phyloP scores from a whole-genome alignment of 2,113 vertebrate species.

The Tupaia tana region DNA sequence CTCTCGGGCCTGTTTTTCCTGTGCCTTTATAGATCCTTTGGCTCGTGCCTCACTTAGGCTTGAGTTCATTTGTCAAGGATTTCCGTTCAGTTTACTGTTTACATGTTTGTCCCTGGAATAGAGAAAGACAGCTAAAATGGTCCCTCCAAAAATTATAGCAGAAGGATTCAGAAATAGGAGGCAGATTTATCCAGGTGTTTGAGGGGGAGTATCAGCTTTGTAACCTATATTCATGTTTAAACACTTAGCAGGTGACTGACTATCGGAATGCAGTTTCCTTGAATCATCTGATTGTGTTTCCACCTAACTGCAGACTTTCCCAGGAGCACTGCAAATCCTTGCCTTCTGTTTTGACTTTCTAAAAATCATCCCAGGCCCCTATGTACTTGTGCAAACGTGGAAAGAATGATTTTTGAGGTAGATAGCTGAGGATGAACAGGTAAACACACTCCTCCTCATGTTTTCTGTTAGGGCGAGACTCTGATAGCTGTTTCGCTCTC shows the following conservation, averaged over 20 bases:
- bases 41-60: neutral
- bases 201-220: neutral
- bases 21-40: neutral
- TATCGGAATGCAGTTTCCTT: neutral
- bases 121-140: neutral
- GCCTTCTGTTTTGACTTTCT: slow-evolving; percentile 61
- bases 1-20: neutral
- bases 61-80: neutral
- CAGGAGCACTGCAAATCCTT: slow-evolving; percentile 26
- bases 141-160: neutral
- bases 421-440: neutral
- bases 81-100: neutral
- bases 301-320: neutral
- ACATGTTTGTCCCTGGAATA: neutral
- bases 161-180: slow-evolving; percentile 4
- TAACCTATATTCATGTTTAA: neutral
- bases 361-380: slow-evolving; percentile 28
- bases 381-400: neutral
- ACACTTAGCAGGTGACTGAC: neutral
- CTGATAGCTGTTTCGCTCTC: slow-evolving; percentile 39
- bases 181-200: neutral
- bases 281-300: neutral
- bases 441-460: neutral
- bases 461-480: neutral
- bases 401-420: neutral